These are phyloP conservation scores for Metacarcinus magister DNA, from an alignment of 2,888 invertebrate species.

Conservation along the genomic window DNA sequence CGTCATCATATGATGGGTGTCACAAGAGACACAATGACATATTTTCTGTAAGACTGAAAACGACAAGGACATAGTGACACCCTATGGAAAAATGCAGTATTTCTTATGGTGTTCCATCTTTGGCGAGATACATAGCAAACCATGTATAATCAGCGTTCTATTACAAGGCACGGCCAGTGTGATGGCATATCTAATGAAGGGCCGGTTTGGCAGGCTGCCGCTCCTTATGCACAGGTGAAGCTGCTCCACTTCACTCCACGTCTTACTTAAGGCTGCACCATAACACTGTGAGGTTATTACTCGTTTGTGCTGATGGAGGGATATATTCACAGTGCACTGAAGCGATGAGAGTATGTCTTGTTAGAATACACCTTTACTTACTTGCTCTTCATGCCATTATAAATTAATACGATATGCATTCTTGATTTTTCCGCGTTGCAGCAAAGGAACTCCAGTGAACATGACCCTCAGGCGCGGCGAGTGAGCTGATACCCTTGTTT, in stretches of 20 bases:
- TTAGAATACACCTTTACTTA: background rate
- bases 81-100: background rate
- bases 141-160: background rate
- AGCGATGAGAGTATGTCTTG: background rate
- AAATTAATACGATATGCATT: background rate
- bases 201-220: background rate
- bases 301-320: background rate
- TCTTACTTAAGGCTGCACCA: background rate
- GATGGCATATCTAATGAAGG: background rate
- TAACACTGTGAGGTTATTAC: background rate
- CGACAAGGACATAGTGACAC: background rate
- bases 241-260: background rate
- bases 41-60: background rate
- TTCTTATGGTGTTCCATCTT: background rate
- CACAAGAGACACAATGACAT: background rate
- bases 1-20: background rate
- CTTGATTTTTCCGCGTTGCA: background rate
- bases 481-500: background rate
- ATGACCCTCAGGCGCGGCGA: background rate
- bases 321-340: conserved; percentile 32
- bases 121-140: background rate
- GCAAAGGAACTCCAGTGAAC: background rate
- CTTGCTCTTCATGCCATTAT: background rate
- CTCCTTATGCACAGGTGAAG: background rate
- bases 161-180: background rate